phyloP scores from a whole-genome alignment of 2,888 invertebrate genomes.

The Siphonodentalium dalli region DNA sequence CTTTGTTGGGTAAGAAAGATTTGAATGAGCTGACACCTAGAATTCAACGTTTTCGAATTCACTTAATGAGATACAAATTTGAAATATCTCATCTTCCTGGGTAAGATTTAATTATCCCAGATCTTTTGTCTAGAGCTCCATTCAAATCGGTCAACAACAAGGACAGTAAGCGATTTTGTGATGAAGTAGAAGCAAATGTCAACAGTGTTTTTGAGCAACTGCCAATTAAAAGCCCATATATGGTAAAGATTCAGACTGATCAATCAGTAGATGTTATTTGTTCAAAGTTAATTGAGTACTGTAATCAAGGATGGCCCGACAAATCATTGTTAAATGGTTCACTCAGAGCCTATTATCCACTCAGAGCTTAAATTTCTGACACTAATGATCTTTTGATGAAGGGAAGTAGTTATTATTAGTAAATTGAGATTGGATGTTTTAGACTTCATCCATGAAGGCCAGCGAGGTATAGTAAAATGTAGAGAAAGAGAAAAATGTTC shows the following conservation, averaged over 20 bases:
- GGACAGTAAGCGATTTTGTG: constrained; percentile 11
- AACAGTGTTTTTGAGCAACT: constrained; percentile 14
- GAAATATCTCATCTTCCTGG: too few relatives aligned
- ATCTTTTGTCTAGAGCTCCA: constrained; percentile 23
- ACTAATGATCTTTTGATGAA: constrained; percentile 15
- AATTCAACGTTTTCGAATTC: constrained; percentile 17
- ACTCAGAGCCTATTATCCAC: constrained; percentile 21
- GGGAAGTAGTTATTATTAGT: constrained; percentile 21
- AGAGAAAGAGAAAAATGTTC: constrained; percentile 26
- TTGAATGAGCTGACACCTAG: constrained; percentile 9
- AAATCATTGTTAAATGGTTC: too few relatives aligned
- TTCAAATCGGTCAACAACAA: not conserved
- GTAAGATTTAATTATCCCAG: constrained; percentile 18
- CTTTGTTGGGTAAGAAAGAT: too few relatives aligned
- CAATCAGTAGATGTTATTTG: too few relatives aligned
- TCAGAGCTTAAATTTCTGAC: constrained; percentile 19
- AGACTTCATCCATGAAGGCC: constrained; percentile 27
- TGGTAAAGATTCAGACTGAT: too few relatives aligned
- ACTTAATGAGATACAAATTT: constrained; percentile 16
- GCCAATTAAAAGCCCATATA: constrained; percentile 8
- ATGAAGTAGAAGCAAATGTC: constrained; percentile 13
- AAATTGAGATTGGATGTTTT: constrained; percentile 19
- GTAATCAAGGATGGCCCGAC: constrained; percentile 12
- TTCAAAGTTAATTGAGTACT: too few relatives aligned
- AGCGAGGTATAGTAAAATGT: constrained; percentile 32